These are phyloP conservation scores for Troides oblongomaculatus DNA, from an alignment of 2,888 invertebrate species.

Conservation along the genomic window DNA sequence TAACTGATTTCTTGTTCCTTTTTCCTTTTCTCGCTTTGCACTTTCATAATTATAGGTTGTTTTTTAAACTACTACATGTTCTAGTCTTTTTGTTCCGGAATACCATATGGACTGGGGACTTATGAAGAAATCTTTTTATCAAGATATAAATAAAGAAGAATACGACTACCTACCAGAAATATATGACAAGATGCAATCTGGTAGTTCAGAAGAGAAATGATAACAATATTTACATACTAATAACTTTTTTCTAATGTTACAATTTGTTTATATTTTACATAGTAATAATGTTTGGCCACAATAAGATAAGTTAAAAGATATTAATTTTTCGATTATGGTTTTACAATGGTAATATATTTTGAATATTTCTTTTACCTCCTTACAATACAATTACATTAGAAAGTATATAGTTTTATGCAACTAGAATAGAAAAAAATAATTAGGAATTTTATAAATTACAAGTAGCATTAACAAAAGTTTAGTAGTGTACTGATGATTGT, in stretches of 20 bases:
- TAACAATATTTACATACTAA: neutral
- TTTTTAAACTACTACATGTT: neutral
- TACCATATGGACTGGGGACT: slow-evolving; percentile 41
- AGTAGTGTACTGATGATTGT: too few relatives aligned
- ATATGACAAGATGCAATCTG: slow-evolving; percentile 48
- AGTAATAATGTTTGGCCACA: slow-evolving; percentile 20
- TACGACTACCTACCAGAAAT: slow-evolving; percentile 55
- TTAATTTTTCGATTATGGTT: neutral
- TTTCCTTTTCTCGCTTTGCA: too few relatives aligned
- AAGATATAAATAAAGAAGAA: slow-evolving; percentile 32
- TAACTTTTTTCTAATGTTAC: neutral
- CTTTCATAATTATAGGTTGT: neutral
- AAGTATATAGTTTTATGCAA: too few relatives aligned
- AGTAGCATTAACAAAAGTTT: too few relatives aligned
- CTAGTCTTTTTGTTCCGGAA: slow-evolving; percentile 50
- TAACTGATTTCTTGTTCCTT: neutral
- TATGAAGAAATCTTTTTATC: slow-evolving; percentile 45
- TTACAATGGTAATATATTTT: too few relatives aligned
- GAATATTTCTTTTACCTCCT: too few relatives aligned
- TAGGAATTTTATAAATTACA: too few relatives aligned
- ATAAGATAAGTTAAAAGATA: slow-evolving; percentile 14
- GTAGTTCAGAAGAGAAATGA: slow-evolving; percentile 17
- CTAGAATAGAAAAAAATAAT: too few relatives aligned
- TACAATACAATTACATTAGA: too few relatives aligned
- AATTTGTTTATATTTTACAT: slow-evolving; percentile 5